Conservation (phyloP, 2,797 vertebrate species). For the Garrulus glandarius region DNA sequence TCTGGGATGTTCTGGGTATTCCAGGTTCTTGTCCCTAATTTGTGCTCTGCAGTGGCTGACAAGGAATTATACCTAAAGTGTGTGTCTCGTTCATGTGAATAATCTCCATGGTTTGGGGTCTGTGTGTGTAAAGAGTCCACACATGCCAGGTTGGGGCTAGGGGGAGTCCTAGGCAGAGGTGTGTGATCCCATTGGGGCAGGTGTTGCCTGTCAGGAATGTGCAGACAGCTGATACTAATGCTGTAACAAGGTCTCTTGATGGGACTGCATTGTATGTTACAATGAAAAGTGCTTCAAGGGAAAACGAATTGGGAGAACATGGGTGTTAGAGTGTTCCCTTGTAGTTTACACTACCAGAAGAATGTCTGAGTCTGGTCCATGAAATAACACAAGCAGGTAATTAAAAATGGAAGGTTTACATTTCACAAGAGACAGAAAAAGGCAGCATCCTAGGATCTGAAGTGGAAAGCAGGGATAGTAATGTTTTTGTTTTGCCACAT, state of each 20-base stretch:
- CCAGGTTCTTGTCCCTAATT: background rate
- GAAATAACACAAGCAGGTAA: background rate
- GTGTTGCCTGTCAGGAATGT: rapidly evolving
- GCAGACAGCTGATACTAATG: background rate
- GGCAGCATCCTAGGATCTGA: background rate
- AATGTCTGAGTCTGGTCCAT: background rate
- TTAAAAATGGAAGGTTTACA: background rate
- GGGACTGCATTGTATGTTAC: rapidly evolving
- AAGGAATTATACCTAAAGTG: rapidly evolving
- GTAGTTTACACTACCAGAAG: background rate
- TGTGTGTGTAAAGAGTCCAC: background rate
- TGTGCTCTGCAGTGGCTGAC: background rate
- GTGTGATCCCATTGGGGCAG: background rate
- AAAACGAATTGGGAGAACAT: background rate
- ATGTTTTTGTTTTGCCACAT: background rate
- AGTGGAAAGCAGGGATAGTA: background rate
- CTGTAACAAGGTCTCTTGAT: rapidly evolving
- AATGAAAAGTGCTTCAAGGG: background rate
- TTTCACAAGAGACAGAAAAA: background rate
- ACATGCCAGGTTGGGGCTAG: rapidly evolving
- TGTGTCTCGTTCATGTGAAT: background rate
- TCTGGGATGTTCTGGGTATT: background rate
- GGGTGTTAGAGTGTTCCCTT: background rate
- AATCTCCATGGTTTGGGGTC: background rate
- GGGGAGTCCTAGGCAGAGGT: background rate